Evolutionary conservation across 1,140 invertebrate species (phyloP).

Genomic region (Camponotus vicinus): DNA sequence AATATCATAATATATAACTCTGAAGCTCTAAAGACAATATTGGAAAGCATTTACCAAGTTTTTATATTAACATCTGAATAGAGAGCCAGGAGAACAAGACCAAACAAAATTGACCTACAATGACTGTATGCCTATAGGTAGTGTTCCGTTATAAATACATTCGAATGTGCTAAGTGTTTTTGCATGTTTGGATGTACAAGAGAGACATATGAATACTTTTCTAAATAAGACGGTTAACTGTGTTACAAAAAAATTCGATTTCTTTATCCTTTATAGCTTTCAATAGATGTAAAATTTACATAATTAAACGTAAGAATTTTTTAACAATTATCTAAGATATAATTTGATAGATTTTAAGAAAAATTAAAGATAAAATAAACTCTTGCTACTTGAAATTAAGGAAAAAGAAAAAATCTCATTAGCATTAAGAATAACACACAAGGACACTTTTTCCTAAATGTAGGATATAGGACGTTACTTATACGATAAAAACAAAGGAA

Average conservation of each 20-base stretch:
- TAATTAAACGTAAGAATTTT: background rate
- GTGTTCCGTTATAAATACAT: conserved; percentile 55
- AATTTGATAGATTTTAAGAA: background rate
- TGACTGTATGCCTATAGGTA: conserved; percentile 53
- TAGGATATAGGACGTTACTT: too few species aligned
- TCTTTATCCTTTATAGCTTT: background rate
- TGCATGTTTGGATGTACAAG: conserved; percentile 48
- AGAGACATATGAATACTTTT: background rate
- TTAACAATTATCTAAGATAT: background rate
- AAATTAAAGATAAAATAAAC: background rate
- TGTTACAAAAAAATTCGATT: conserved; percentile 18
- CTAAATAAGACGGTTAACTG: conserved; percentile 5
- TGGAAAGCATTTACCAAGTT: background rate
- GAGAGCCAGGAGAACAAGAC: conserved; percentile 61
- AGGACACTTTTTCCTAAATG: too few species aligned
- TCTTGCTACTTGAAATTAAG: background rate
- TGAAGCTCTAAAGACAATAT: background rate
- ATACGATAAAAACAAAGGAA: too few species aligned
- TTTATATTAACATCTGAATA: conserved; percentile 25
- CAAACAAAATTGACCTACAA: conserved; percentile 68
- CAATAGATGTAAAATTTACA: background rate
- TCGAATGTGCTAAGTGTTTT: conserved; percentile 53
- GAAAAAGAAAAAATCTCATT: too few species aligned
- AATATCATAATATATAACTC: background rate
- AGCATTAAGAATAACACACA: too few species aligned